Conservation (phyloP, 1,140 invertebrate genomes). For the Ceratoteleas bidentatus region DNA sequence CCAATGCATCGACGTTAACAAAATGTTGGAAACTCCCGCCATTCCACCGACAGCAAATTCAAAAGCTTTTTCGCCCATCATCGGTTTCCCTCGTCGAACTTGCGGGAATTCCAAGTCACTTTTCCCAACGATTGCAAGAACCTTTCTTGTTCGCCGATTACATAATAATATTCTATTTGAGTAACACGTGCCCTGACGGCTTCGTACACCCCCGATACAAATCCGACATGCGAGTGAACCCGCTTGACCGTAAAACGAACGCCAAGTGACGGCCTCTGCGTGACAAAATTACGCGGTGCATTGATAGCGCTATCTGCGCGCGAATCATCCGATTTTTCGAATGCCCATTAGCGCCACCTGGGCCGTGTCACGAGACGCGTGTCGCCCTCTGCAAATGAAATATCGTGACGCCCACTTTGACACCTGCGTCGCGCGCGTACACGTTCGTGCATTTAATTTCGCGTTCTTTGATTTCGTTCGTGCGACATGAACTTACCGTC, state of each 20-base stretch:
- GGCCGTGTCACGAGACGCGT: slow-evolving; percentile 37
- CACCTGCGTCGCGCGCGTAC: slow-evolving; percentile 30
- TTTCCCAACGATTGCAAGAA: background rate
- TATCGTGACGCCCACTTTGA: slow-evolving; percentile 45
- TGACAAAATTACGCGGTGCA: slow-evolving; percentile 16
- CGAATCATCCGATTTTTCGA: slow-evolving; percentile 19
- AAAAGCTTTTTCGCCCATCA: background rate
- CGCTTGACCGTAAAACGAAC: slow-evolving; percentile 19
- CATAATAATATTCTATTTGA: slow-evolving; percentile 24
- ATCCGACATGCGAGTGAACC: slow-evolving; percentile 38
- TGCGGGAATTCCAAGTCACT: too few species aligned
- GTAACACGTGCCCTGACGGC: slow-evolving; percentile 16
- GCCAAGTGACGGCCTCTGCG: slow-evolving; percentile 8
- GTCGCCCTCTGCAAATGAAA: slow-evolving; percentile 38
- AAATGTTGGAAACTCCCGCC: too few species aligned
- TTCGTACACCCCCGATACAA: slow-evolving; percentile 22
- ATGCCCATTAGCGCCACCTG: slow-evolving; percentile 8
- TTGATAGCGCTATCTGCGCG: slow-evolving; percentile 16
- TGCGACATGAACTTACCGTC: slow-evolving; percentile 19
- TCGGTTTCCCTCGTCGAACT: too few species aligned
- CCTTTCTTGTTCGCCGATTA: slow-evolving; percentile 4
- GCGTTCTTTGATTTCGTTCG: slow-evolving; percentile 20
- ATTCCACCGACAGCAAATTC: background rate
- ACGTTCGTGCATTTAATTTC: slow-evolving; percentile 38
- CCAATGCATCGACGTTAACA: too few species aligned